Conservation (phyloP, 1,140 invertebrate species). For the Bombus confusus region DNA sequence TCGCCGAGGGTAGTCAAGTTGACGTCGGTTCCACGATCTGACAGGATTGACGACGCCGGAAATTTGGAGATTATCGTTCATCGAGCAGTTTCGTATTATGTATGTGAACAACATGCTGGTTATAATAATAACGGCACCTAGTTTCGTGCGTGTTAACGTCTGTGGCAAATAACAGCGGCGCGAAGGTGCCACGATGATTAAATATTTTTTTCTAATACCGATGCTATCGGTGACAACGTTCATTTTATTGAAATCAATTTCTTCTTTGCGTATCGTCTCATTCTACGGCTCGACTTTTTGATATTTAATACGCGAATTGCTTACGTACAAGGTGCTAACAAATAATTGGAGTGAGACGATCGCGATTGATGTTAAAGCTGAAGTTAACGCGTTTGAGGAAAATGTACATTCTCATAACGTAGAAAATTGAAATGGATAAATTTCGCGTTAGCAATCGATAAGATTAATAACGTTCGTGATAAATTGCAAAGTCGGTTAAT, state of each 20-base stretch:
- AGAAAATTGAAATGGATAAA: not conserved
- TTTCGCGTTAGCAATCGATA: not conserved
- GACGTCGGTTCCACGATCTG: slow-evolving; percentile 16
- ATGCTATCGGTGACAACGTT: not conserved
- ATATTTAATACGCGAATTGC: too few relatives aligned
- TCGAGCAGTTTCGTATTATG: slow-evolving; percentile 31
- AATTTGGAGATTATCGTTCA: slow-evolving; percentile 26
- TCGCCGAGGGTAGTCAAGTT: slow-evolving; percentile 11
- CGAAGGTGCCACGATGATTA: not conserved
- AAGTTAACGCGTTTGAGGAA: too few relatives aligned
- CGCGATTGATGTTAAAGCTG: too few relatives aligned
- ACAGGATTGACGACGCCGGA: slow-evolving; percentile 30
- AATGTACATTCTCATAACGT: not conserved
- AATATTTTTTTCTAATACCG: not conserved
- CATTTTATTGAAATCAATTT: not conserved
- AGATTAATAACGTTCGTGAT: too few relatives aligned
- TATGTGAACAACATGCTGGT: slow-evolving; percentile 22
- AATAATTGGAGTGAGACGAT: too few relatives aligned
- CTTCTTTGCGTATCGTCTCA: not conserved
- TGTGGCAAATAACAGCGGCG: not conserved
- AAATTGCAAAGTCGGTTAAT: too few relatives aligned
- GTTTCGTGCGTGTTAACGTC: slow-evolving; percentile 14
- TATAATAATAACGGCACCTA: slow-evolving; percentile 28
- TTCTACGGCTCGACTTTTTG: not conserved
- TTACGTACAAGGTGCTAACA: too few relatives aligned